A percentile compares a stretch with the other conserved stretches of the same genome.
phyloP scores from a whole-genome alignment of 2,888 invertebrate genomes.

The Aphidoletes aphidimyza region DNA sequence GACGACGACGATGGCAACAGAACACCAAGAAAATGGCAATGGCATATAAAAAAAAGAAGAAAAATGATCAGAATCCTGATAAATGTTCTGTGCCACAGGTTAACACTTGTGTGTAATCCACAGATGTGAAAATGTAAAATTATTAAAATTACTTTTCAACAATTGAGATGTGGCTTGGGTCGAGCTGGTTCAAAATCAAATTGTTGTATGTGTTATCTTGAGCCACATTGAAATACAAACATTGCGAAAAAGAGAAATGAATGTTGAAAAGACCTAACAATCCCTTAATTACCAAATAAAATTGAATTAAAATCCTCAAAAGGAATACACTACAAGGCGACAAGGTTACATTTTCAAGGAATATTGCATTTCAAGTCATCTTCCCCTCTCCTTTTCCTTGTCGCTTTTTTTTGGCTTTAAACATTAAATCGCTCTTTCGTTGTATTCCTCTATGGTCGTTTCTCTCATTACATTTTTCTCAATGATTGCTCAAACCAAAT shows the following conservation, averaged over 20 bases:
- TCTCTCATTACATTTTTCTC: no score
- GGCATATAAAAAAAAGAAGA: neutral
- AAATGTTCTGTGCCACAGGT: neutral
- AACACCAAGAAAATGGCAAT: neutral
- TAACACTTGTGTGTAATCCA: conserved; percentile 33
- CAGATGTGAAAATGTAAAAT: conserved; percentile 3
- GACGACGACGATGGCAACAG: neutral
- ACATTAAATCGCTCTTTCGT: no score
- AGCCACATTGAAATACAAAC: neutral
- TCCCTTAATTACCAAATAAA: neutral
- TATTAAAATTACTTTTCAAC: conserved; percentile 32
- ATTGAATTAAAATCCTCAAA: conserved; percentile 8
- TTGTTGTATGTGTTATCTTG: neutral
- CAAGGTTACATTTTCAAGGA: neutral
- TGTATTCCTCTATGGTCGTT: no score
- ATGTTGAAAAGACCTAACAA: neutral
- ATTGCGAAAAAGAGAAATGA: neutral
- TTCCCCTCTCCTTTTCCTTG: no score
- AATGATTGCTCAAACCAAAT: no score
- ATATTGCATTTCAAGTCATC: conserved; percentile 1
- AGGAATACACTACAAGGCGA: no score
- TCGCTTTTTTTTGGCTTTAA: no score
- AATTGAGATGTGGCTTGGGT: neutral
- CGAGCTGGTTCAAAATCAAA: neutral
- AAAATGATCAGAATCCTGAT: conserved; percentile 1